Evolutionary conservation across 2,888 invertebrate species (phyloP).

Genomic region (Torymus texanus): DNA sequence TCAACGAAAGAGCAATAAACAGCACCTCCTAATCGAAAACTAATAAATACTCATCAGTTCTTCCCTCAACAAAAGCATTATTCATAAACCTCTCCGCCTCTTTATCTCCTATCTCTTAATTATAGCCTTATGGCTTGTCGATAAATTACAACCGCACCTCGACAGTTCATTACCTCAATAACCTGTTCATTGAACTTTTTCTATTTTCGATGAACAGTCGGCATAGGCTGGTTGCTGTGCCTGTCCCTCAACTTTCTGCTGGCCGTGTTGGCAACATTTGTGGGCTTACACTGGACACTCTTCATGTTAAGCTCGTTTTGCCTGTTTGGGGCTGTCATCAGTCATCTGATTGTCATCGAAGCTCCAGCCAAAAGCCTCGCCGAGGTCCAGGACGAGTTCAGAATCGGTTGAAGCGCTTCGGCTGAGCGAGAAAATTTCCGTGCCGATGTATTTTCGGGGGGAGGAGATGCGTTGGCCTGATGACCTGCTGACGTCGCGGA

Average conservation of each 20-base stretch:
- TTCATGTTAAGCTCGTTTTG: conserved; percentile 65
- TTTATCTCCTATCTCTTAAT: too few relatives aligned
- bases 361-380: conserved; percentile 63
- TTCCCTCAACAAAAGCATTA: not conserved
- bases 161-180: too few relatives aligned
- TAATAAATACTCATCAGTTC: not conserved
- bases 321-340: conserved; percentile 55
- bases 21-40: conserved; percentile 4
- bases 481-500: too few relatives aligned
- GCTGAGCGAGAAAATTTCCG: too few relatives aligned
- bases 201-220: conserved; percentile 15
- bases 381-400: conserved; percentile 64
- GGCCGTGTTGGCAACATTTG: conserved; percentile 58
- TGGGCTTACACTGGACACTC: conserved; percentile 63
- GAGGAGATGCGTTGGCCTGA: too few relatives aligned
- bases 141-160: too few relatives aligned
- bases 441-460: too few relatives aligned
- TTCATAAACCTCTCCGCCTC: too few relatives aligned
- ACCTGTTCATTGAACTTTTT: too few relatives aligned
- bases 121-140: too few relatives aligned
- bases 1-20: not conserved
- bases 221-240: conserved; percentile 66
- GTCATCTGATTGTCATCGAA: conserved; percentile 59
- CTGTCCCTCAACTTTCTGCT: conserved; percentile 63
- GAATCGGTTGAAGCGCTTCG: conserved; percentile 29